Percentiles rank a stretch among this genome's conserved stretches.
phyloP scores from a whole-genome alignment of 2,888 invertebrate genomes.

The Xestia xanthographa region DNA sequence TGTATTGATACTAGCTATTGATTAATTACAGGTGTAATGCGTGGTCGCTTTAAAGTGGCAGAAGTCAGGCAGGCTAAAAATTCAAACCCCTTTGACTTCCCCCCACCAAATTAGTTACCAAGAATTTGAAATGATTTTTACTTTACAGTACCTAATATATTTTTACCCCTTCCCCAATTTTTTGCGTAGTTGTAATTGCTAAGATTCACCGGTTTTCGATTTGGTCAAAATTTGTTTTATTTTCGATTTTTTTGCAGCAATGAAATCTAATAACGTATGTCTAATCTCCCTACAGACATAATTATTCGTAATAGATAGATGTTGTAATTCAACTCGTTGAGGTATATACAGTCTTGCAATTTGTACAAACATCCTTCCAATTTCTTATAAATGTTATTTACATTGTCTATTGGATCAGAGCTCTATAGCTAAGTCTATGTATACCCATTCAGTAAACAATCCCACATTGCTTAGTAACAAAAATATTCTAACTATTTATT shows the following conservation, averaged over 20 bases:
- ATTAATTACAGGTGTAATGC: background rate
- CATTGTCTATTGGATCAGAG: constrained; percentile 80
- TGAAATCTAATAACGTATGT: constrained; percentile 29
- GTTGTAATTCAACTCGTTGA: constrained; percentile 64
- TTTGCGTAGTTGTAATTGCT: constrained; percentile 16
- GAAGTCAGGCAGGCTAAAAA: background rate
- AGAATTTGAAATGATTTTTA: constrained; percentile 9
- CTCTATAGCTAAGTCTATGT: constrained; percentile 80
- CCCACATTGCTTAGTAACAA: constrained; percentile 87
- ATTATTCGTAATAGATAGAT: constrained; percentile 60
- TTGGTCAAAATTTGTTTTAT: constrained; percentile 8
- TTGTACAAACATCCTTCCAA: constrained; percentile 85
- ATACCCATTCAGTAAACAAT: constrained; percentile 86
- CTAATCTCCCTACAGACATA: constrained; percentile 47
- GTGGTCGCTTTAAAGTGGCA: background rate
- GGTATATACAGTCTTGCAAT: constrained; percentile 87
- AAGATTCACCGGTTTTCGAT: constrained; percentile 22
- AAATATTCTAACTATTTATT: constrained; percentile 87
- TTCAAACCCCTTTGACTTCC: background rate
- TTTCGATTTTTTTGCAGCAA: constrained; percentile 22
- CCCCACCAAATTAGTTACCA: constrained; percentile 15
- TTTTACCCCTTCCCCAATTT: background rate
- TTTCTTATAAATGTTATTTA: constrained; percentile 81
- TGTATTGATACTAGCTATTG: background rate
- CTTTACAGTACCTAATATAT: no score